phyloP scores from a whole-genome alignment of 2,797 vertebrate species.

The Tenualosa thibaudeaui region DNA sequence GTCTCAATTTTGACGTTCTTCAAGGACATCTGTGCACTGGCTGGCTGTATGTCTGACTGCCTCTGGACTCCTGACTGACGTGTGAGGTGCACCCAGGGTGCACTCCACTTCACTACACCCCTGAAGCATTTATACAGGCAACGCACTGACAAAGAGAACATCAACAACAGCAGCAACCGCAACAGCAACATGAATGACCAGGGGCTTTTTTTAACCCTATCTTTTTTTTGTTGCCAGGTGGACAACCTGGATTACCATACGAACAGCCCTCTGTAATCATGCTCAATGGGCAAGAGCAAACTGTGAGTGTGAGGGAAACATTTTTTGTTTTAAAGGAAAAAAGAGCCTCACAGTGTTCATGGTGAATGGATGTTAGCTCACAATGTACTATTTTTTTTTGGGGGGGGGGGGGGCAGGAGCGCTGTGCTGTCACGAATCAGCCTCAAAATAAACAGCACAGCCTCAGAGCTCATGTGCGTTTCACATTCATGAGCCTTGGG shows the following conservation, averaged over 20 bases:
- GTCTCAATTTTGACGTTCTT: conserved; percentile 3
- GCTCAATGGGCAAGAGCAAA: background rate
- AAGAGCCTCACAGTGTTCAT: background rate
- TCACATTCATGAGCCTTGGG: background rate
- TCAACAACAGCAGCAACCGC: background rate
- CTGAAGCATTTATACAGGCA: background rate
- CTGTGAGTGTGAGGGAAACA: background rate
- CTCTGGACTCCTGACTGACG: background rate
- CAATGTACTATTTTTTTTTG: background rate
- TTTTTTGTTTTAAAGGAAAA: background rate
- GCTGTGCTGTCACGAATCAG: background rate
- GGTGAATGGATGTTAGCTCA: background rate
- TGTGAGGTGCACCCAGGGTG: background rate
- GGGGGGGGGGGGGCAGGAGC: too few relatives aligned
- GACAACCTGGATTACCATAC: conserved; percentile 18
- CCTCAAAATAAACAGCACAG: conserved; percentile 8
- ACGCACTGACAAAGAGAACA: background rate
- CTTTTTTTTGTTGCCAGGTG: background rate
- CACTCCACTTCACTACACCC: background rate
- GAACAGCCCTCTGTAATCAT: background rate
- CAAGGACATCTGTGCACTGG: background rate
- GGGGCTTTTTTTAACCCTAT: background rate
- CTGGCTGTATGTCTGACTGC: background rate
- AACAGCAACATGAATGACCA: background rate
- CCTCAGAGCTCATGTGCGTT: background rate